Base-by-base conservation (phyloP, 2,888 invertebrate species). In the Drosophila niveifrons region DNA sequence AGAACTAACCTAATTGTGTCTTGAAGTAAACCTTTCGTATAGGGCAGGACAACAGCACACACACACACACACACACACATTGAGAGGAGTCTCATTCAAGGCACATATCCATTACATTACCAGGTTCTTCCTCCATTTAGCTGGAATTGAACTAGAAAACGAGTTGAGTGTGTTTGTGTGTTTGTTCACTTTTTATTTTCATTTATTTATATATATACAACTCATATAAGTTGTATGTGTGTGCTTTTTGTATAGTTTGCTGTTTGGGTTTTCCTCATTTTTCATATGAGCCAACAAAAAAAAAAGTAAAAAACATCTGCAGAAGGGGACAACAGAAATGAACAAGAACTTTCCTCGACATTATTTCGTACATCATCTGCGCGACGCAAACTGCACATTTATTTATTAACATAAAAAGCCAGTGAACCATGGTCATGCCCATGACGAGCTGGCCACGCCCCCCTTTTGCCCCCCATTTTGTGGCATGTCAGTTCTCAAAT, bases 331-430 rank as follows among this genome's bases (percentile, higher is more conserved):
- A 13, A 36, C 50, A 61, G 10, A 43, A 23, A 23, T 23, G 23
- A 23, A 23, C 23, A 23, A 23, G 8, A 15, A 41, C 6, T 28
- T 23, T 18, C 34, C 31, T 48, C 48, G 23, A 41, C 17, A 44
- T 43, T 51, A 66, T 50, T 46, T 59, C 47, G 57, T 44, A 70
- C 53, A 41, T 41, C 15, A 23, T 23, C 23, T 6, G 6, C 13
- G 39, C 39, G 39, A 41, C 39, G 39, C 39, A 41, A 41, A 67
- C 62, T 71, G 72, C 73, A 86, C 86, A 86, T 86, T 83, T 75
- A 77, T 80, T 84, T 81, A 90, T 90, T 90, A 90, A 82, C 90
- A 90, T 83, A 87, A 82, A 90, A 88, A 90, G 76, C 78, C 89
- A 90, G 82, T 90, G 90, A 90, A 82, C 89, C 84, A 87, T 87